These are phyloP conservation scores for Narcine bancroftii DNA, from an alignment of 2,113 vertebrate species.

Conservation along the genomic window DNA sequence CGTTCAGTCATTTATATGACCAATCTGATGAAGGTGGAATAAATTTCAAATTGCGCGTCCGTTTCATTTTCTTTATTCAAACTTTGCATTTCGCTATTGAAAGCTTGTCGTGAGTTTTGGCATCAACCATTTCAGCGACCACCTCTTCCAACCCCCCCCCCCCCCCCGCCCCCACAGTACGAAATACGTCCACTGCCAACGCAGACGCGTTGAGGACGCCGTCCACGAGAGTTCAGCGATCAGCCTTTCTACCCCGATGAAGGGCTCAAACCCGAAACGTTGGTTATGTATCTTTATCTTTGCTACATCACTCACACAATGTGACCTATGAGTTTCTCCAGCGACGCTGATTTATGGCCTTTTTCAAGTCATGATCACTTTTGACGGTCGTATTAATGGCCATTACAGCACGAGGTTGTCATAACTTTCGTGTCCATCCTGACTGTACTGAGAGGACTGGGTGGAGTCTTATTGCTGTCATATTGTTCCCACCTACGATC, in stretches of 20 bases:
- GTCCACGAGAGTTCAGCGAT: no score
- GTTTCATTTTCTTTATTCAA: not conserved
- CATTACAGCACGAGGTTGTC: not conserved
- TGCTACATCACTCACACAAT: no score
- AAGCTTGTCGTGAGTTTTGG: not conserved
- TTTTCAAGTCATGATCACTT: no score
- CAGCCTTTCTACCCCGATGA: no score
- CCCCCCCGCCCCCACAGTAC: no score
- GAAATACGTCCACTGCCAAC: not conserved
- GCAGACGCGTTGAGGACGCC: not conserved
- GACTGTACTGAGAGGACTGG: not conserved
- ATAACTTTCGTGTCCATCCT: not conserved
- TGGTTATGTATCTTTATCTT: no score
- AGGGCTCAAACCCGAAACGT: no score
- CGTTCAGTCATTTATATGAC: no score
- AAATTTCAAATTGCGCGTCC: not conserved
- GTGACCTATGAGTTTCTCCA: no score
- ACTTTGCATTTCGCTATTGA: not conserved
- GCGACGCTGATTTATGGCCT: no score
- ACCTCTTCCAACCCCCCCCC: no score
- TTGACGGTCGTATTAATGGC: not conserved
- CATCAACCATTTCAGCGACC: not conserved
- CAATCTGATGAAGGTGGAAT: not conserved
- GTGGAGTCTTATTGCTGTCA: not conserved
- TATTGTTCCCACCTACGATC: not conserved